Evolutionary conservation across 1,140 invertebrate genomes (phyloP), one percentile per base, ranked within the genome.

Genomic region (Panagrolaimus sp.): DNA sequence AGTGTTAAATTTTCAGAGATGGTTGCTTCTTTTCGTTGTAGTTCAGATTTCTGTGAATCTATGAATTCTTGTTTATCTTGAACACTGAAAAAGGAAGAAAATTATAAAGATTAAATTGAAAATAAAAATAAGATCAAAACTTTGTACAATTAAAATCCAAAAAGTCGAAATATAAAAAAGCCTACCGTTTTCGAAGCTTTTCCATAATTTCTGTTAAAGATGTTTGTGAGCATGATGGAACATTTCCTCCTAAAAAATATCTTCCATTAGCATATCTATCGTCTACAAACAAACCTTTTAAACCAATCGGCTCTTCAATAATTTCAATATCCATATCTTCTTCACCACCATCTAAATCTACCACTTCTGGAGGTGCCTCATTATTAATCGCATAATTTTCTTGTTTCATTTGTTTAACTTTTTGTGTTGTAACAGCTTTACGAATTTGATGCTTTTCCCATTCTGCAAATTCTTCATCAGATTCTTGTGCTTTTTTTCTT

Each of bases 381-480:
- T 20, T 23, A 27, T 53, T 45, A 5, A 67, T n/a, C 1, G 25
- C 47, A 25, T 70, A 20, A 25, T 70, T 51, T 38, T 71, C 20
- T 27, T 14, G 16, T 44, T 70, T 8, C 27, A 57, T 57, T 27
- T 57, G 51, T 27, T 57, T 57, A 20, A 77, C 75, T 51, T 73
- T 71, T 63, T 77, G 44, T 14, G 48, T 63, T 44, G 73, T 68
- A 38, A 77, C 76, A 48, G 70, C 75, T 46, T 76, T 75, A 1
- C 70, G 43, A 23, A 77, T 77, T 66, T 78, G 75, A 20, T 78
- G 73, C 5, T 57, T 66, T 46, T 77, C 75, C 75, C 75, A 77
- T 20, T 65, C 43, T 11, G 25, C 43, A 14, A 77, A 20, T 67
- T 75, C 74, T 11, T 75, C 74, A 13, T 75, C 74, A 46, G 20